Evolutionary conservation across 2,113 vertebrate species (phyloP).

Genomic region (Silurus glanis): DNA sequence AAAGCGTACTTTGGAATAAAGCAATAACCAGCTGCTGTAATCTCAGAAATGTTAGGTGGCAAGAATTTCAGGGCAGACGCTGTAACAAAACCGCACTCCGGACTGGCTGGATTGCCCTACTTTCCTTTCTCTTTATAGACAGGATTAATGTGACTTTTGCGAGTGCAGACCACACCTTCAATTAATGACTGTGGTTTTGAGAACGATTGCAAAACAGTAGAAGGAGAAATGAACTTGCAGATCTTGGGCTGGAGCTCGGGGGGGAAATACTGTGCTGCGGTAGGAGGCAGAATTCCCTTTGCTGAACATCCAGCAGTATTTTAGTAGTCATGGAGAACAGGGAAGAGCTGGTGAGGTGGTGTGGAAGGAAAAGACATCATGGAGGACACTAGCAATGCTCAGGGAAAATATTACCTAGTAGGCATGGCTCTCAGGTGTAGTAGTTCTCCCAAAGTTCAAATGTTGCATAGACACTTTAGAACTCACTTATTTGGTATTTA

Average conservation of each 20-base stretch:
- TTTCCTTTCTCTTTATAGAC: constrained; percentile 40
- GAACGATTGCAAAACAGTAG: constrained; percentile 17
- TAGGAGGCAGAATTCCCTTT: neutral
- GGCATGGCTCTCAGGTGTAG: constrained; percentile 11
- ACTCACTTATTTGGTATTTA: constrained; percentile 23
- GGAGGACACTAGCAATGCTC: neutral
- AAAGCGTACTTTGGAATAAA: constrained; percentile 25
- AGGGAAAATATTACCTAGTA: constrained; percentile 8
- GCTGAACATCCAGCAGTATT: neutral
- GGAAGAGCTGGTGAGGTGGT: constrained; percentile 13
- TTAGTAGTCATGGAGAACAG: constrained; percentile 2
- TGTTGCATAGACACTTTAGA: neutral
- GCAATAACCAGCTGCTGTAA: neutral
- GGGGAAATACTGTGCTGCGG: neutral
- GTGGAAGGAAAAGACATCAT: neutral
- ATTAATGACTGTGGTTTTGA: constrained; percentile 31
- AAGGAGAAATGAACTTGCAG: constrained; percentile 14
- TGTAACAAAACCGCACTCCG: neutral
- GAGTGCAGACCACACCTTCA: constrained; percentile 32
- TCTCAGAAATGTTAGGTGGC: constrained; percentile 13
- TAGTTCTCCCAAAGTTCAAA: neutral
- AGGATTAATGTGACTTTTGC: constrained; percentile 26
- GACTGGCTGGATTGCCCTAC: neutral
- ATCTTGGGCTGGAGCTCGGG: constrained; percentile 11
- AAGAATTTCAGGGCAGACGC: constrained; percentile 19